Percentiles rank a stretch among this genome's conserved stretches.
These are phyloP conservation scores for Mesembrinibis cayennensis DNA, from an alignment of 2,113 vertebrate genomes.

Conservation along the genomic window DNA sequence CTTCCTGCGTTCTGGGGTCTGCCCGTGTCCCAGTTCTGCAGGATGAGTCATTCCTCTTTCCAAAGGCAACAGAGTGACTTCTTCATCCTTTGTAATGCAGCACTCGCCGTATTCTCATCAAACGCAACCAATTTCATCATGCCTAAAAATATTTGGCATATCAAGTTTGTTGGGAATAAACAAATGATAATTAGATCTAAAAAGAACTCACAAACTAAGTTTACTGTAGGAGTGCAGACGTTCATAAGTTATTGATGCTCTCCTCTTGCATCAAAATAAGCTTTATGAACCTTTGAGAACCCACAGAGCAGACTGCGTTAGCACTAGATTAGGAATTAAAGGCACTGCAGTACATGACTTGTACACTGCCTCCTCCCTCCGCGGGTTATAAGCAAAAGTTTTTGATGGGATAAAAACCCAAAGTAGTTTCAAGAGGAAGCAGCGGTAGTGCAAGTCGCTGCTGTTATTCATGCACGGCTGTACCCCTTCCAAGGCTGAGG, in stretches of 20 bases:
- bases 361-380: neutral
- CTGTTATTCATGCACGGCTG: neutral
- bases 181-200: conserved; percentile 20
- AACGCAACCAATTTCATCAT: neutral
- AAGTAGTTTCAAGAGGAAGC: neutral
- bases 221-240: neutral
- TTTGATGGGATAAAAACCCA: neutral
- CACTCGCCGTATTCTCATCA: neutral
- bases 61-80: neutral
- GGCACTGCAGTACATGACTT: neutral
- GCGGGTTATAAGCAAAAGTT: neutral
- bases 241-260: neutral
- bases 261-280: neutral
- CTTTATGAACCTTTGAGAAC: neutral
- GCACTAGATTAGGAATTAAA: neutral
- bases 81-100: neutral
- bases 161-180: conserved; percentile 41
- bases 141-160: conserved; percentile 34
- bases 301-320: neutral
- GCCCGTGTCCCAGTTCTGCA: neutral
- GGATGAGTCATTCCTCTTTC: neutral
- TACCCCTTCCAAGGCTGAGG: conserved; percentile 44
- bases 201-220: neutral
- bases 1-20: neutral
- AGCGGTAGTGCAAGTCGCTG: neutral